Percentiles rank a stretch among this genome's conserved stretches.
Evolutionary conservation across 2,113 vertebrate species (phyloP).

Genomic region (Sturnus vulgaris): DNA sequence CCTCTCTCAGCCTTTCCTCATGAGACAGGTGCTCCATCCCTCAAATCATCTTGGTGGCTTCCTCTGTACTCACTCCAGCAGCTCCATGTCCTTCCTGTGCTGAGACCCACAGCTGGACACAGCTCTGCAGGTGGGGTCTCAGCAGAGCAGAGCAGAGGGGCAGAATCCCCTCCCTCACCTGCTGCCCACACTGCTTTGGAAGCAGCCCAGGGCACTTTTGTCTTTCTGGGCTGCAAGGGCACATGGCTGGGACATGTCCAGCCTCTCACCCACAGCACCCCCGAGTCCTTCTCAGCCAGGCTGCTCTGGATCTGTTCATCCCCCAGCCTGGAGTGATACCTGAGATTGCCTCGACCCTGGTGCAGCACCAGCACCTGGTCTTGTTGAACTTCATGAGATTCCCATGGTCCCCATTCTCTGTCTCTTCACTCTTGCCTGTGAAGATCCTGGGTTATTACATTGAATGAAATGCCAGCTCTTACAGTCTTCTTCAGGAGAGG

Average conservation of each 20-base stretch:
- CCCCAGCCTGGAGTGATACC: not conserved
- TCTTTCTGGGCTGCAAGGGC: not conserved
- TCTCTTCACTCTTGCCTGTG: not conserved
- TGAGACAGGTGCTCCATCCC: not conserved
- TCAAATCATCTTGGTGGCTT: not conserved
- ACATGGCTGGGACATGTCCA: not conserved
- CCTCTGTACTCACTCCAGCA: rapidly evolving
- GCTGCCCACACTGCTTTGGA: not conserved
- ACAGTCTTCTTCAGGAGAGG: not conserved
- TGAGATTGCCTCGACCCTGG: rapidly evolving
- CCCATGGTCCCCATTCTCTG: not conserved
- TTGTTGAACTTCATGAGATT: not conserved
- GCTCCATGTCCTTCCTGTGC: not conserved
- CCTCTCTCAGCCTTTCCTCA: not conserved
- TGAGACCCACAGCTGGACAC: not conserved
- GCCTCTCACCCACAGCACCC: not conserved
- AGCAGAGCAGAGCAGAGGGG: not conserved
- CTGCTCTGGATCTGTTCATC: not conserved
- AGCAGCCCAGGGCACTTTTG: not conserved
- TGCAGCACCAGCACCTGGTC: not conserved
- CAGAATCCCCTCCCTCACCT: not conserved
- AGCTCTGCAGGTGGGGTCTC: not conserved
- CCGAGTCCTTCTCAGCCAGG: not conserved
- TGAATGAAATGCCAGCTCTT: not conserved
- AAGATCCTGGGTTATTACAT: not conserved